Evolutionary conservation across 2,888 invertebrate species (phyloP), one percentile per base, ranked within the genome.

Genomic region (Acleris laterana): DNA sequence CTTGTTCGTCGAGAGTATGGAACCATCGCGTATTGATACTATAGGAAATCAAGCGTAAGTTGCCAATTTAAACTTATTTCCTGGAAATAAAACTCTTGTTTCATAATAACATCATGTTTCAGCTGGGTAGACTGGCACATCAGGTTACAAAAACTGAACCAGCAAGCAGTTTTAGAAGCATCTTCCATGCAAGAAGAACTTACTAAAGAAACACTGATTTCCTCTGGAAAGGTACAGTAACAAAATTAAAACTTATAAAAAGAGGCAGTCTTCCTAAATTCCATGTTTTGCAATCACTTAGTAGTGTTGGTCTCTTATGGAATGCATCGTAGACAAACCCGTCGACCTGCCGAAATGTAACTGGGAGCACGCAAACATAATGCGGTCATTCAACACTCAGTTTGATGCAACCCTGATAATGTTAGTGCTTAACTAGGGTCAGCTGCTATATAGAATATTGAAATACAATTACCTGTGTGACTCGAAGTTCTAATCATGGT

Each of bases 71-170:
- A 9, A 38, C 38, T 9, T 38, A 38, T 13, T 13, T 38, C 4
- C 38, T 38, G 38, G 1, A 38, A 9, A 38, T 13, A 38, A 38
- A 11, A 38, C 38, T 38, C 4, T 4, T 13, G 4, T 38, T 13
- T 38, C 9, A 4, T 38, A 38, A 13, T 38, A 38, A 19, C n/a
- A 20, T n/a, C 4, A 44, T 68, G 73, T 84, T 73, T 70, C 71
- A 96, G 96, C 61, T 97, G 97, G 97, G 88, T 97, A 55, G 96
- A 96, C 74, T 95, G 95, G 88, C 98, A 98, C 80, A 95, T 97
- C 80, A 94, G 96, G 75, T 83, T 98, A 9, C 96, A 98, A 78
- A 96, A 97, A 83, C 83, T 98, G 13, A 97, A 97, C 78, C 97
- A 98, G 85, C 97, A 98, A 90, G 97, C 97, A 1, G 94, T 97